phyloP scores from a whole-genome alignment of 1,140 invertebrate genomes.

The Nasonia vitripennis region DNA sequence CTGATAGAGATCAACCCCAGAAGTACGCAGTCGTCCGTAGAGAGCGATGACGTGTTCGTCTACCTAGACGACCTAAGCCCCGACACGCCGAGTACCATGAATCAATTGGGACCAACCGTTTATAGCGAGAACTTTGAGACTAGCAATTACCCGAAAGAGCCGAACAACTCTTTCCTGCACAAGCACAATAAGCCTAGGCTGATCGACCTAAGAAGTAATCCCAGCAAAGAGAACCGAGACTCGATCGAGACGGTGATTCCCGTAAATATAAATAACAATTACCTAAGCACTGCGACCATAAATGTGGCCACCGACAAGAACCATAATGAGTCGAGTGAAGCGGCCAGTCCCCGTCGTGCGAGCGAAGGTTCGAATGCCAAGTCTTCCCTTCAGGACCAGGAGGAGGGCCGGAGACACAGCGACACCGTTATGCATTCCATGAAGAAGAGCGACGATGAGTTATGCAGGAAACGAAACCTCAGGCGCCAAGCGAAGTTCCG shows the following conservation, averaged over 20 bases:
- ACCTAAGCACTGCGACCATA: neutral
- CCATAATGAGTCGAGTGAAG: neutral
- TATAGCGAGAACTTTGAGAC: neutral
- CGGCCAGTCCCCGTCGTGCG: slow-evolving; percentile 54
- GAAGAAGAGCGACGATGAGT: neutral
- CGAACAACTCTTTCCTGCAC: neutral
- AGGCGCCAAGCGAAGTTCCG: slow-evolving; percentile 64
- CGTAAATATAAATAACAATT: slow-evolving; percentile 8
- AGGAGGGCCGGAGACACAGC: slow-evolving; percentile 61
- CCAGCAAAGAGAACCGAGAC: slow-evolving; percentile 13
- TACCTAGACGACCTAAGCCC: neutral
- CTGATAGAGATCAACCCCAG: slow-evolving; percentile 67
- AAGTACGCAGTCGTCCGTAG: neutral
- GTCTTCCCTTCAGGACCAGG: neutral
- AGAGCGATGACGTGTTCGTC: slow-evolving; percentile 3
- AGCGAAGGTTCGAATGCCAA: slow-evolving; percentile 58
- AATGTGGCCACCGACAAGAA: neutral
- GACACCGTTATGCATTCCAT: slow-evolving; percentile 57
- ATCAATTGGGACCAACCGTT: slow-evolving; percentile 44
- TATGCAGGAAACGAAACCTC: slow-evolving; percentile 58
- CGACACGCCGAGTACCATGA: neutral
- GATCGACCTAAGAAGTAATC: neutral
- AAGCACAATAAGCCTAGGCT: neutral
- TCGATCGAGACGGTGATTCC: slow-evolving; percentile 20
- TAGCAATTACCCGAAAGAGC: neutral